A percentile compares a stretch with the other conserved stretches of the same genome.
phyloP scores from a whole-genome alignment of 2,888 invertebrate species.

The Gibbula magus region DNA sequence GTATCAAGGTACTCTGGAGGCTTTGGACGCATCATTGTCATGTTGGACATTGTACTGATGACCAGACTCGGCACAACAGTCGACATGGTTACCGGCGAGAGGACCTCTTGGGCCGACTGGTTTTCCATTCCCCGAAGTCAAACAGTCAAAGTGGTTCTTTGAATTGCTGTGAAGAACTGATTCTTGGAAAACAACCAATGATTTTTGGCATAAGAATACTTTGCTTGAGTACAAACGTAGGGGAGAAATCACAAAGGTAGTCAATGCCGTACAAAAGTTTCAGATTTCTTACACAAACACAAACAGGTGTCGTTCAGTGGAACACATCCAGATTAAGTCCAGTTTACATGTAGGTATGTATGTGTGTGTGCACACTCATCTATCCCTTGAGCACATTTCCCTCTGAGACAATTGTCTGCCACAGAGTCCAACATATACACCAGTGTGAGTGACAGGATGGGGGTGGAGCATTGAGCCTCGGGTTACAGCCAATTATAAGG shows the following conservation, averaged over 20 bases:
- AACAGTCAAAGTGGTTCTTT: background rate
- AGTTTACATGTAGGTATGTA: too few species aligned
- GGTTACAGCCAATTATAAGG: conserved; percentile 18
- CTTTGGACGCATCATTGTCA: background rate
- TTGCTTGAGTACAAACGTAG: too few species aligned
- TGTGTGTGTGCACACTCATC: too few species aligned
- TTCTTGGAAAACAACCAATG: too few species aligned
- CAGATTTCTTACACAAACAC: too few species aligned
- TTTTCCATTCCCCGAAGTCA: background rate
- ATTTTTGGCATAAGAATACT: too few species aligned
- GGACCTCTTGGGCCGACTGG: conserved; percentile 12
- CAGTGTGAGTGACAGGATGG: conserved; percentile 4
- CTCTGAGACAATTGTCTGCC: conserved; percentile 8
- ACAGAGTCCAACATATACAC: conserved; percentile 10
- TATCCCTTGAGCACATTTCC: too few species aligned
- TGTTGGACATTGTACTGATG: background rate
- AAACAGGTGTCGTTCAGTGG: too few species aligned
- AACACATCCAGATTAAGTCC: too few species aligned
- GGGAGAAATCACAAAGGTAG: too few species aligned
- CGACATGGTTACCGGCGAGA: background rate
- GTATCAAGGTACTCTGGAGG: conserved; percentile 33
- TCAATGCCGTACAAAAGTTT: too few species aligned
- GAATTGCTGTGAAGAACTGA: too few species aligned
- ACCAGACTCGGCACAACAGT: background rate
- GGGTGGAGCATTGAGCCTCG: conserved; percentile 8